Conservation (phyloP, 2,888 invertebrate species). For the Orthonychiurus folsomi region DNA sequence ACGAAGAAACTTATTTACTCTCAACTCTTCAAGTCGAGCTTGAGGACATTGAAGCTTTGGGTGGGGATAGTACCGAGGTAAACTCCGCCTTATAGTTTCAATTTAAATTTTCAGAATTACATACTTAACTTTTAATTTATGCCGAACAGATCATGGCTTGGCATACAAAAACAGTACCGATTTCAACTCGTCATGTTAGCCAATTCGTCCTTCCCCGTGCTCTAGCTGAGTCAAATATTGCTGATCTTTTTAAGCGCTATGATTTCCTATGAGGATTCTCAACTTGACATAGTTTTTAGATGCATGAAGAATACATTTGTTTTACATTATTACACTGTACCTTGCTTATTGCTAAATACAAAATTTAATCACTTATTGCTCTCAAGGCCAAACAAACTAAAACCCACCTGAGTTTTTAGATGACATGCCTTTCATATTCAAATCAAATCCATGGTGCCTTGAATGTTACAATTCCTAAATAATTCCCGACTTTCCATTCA, state of each 20-base stretch:
- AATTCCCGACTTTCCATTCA: too few relatives aligned
- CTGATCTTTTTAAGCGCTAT: neutral
- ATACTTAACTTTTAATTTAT: neutral
- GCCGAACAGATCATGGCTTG: neutral
- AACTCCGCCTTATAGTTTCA: too few relatives aligned
- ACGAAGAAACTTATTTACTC: neutral
- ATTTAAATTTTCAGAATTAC: too few relatives aligned
- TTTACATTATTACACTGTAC: neutral
- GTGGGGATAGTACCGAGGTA: neutral
- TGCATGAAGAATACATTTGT: neutral
- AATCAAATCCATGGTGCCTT: too few relatives aligned
- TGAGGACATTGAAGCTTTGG: neutral
- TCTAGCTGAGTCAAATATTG: neutral
- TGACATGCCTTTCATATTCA: too few relatives aligned
- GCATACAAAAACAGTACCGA: neutral
- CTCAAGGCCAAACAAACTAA: too few relatives aligned
- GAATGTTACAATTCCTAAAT: too few relatives aligned
- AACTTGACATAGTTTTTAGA: neutral
- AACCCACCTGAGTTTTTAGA: too few relatives aligned
- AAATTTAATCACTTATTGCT: too few relatives aligned
- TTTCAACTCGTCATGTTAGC: too few relatives aligned
- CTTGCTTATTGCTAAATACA: too few relatives aligned
- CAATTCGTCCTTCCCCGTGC: too few relatives aligned
- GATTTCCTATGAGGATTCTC: neutral
- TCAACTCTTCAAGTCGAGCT: neutral